phyloP scores from a whole-genome alignment of 2,888 invertebrate species.

The Papilio elwesi region DNA sequence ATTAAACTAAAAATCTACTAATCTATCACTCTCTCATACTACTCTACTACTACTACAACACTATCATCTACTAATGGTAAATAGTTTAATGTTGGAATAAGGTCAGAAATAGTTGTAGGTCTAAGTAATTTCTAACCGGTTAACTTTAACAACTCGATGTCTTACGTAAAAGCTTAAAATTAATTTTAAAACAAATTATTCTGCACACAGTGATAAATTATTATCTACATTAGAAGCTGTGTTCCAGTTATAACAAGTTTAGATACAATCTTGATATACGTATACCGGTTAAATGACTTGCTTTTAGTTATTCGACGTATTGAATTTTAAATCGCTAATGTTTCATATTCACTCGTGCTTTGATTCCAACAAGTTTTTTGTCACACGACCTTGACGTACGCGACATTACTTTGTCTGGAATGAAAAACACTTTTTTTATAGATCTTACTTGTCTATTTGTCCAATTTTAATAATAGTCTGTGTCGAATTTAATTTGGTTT shows the following conservation, averaged over 20 bases:
- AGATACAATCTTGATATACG: slow-evolving; percentile 5
- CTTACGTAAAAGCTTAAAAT: no score
- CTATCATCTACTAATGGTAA: no score
- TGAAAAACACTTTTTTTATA: slow-evolving; percentile 30
- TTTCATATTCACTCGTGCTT: slow-evolving; percentile 10
- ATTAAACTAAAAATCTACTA: no score
- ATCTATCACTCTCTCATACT: no score
- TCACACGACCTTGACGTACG: slow-evolving; percentile 26
- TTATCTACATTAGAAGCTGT: neutral
- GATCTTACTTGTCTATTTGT: slow-evolving; percentile 24
- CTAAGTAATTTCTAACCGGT: no score
- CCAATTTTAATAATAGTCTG: slow-evolving; percentile 21
- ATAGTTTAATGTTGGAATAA: no score
- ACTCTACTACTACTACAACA: no score
- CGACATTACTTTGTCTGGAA: slow-evolving; percentile 24
- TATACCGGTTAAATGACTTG: slow-evolving; percentile 16
- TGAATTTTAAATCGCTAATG: slow-evolving; percentile 4
- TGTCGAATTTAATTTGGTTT: slow-evolving; percentile 10
- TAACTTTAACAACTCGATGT: no score
- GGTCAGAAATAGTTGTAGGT: no score
- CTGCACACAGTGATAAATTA: neutral
- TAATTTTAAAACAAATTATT: slow-evolving; percentile 3
- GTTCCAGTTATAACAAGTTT: slow-evolving; percentile 26
- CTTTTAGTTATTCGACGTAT: slow-evolving; percentile 2
- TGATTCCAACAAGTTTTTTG: slow-evolving; percentile 29